A percentile compares a stretch with the other conserved stretches of the same genome.
phyloP scores from a whole-genome alignment of 2,113 vertebrate genomes.

The Ammodytes marinus region DNA sequence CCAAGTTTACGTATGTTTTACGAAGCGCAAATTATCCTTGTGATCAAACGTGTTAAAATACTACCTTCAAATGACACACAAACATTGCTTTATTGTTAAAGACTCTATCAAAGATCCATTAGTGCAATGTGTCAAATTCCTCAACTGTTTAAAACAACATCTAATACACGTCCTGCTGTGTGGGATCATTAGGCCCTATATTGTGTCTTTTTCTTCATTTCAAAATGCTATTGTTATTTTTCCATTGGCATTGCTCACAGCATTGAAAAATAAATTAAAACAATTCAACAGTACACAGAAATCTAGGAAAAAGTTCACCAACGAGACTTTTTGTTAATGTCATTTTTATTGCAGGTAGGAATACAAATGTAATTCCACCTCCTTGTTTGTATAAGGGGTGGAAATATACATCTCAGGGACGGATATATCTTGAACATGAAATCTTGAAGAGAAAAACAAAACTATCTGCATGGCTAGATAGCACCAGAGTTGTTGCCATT shows the following conservation, averaged over 20 bases:
- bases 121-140: slow-evolving; percentile 11
- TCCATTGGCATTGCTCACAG: neutral
- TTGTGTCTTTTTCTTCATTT: neutral
- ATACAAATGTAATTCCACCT: neutral
- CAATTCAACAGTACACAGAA: neutral
- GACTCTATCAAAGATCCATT: neutral
- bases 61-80: neutral
- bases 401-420: neutral
- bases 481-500: neutral
- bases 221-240: neutral
- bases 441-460: neutral
- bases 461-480: neutral
- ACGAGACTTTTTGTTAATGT: neutral
- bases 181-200: neutral
- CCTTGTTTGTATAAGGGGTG: neutral
- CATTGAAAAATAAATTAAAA: neutral
- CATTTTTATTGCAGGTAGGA: neutral
- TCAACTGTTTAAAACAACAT: neutral
- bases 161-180: neutral
- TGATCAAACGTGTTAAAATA: neutral
- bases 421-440: neutral
- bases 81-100: slow-evolving; percentile 55
- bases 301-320: too few species aligned
- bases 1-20: too few species aligned
- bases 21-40: neutral